Conservation (phyloP, 2,888 invertebrate species). For the Calliopum simillimum region DNA sequence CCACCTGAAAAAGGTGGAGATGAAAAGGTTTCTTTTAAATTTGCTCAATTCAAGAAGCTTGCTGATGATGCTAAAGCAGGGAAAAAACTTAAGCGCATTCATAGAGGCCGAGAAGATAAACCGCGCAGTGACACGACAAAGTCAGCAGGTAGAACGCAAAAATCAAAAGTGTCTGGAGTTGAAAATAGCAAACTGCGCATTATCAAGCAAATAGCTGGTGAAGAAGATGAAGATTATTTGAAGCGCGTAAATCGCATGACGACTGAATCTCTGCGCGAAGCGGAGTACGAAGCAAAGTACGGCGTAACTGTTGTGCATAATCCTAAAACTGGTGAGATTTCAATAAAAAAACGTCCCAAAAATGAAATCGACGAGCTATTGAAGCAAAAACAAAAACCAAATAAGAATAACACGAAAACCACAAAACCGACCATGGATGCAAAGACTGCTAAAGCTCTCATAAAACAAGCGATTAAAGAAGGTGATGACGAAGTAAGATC, state of each 20-base stretch:
- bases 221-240: constrained; percentile 74
- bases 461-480: constrained; percentile 62
- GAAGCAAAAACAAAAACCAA: constrained; percentile 63
- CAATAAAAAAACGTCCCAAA: constrained; percentile 68
- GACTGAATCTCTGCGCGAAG: constrained; percentile 72
- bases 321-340: constrained; percentile 68
- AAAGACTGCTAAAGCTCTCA: constrained; percentile 56
- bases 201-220: constrained; percentile 73
- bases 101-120: constrained; percentile 58
- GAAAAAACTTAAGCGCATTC: constrained; percentile 58
- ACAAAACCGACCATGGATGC: constrained; percentile 51
- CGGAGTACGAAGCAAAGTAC: constrained; percentile 73
- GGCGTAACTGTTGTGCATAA: constrained; percentile 72
- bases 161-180: constrained; percentile 35
- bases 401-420: constrained; percentile 54
- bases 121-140: constrained; percentile 46
- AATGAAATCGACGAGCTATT: constrained; percentile 70
- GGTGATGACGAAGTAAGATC: constrained; percentile 54
- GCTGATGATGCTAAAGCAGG: constrained; percentile 68
- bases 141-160: constrained; percentile 25
- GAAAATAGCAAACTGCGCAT: constrained; percentile 67
- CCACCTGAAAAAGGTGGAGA: constrained; percentile 78
- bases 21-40: constrained; percentile 79
- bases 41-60: constrained; percentile 74
- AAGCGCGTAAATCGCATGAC: constrained; percentile 76